Base-by-base conservation (phyloP, 1,140 invertebrate species). In the Ganaspis sp. region DNA sequence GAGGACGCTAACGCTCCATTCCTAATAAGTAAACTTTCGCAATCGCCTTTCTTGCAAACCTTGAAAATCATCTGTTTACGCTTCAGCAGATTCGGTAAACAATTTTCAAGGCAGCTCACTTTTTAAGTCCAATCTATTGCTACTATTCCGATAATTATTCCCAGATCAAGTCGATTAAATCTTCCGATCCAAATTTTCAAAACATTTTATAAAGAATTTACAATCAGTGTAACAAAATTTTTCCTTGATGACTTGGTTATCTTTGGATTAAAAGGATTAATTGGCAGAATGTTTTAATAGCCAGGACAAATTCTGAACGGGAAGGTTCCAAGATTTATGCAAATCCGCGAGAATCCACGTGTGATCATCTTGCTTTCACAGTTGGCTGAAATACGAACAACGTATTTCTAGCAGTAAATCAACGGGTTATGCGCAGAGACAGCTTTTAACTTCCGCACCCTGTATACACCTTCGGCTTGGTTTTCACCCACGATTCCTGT, bases 381-480 rank as follows among this genome's bases (percentile, higher is more conserved):
- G 77, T 77, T 64, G 78, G 34, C 75, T 79, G 73, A 83, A 82
- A 81, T 83, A 79, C 76, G 69, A 76, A 77, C 69, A 73, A 82
- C 83, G 75, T 83, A 78, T 85, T 87, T 86, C 83, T 86, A 82
- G 83, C 72, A 81, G 84, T 89, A 89, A 89, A 89, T 89, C 88
- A 89, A 81, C 79, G 84, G 79, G 83, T 87, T 88, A 88, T 86
- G 84, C 84, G 82, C 76, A 70, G 72, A 73, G 78, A 76, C 38
- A 70, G 77, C 42, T 69, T 69, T 76, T 54, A 71, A 79, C 86
- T 87, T 87, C 86, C 86, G 86, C 81, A 73, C 77, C 54, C 74
- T 71, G 72, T 29, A 64, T 21, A 53, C 49, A 73, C 70, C 58
- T 69, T 49, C 69, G 19, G 73, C 74, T 69, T 11, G 17, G 19